Base-by-base conservation (phyloP, 2,113 vertebrate species). In the Forbesichthys papilliferus region DNA sequence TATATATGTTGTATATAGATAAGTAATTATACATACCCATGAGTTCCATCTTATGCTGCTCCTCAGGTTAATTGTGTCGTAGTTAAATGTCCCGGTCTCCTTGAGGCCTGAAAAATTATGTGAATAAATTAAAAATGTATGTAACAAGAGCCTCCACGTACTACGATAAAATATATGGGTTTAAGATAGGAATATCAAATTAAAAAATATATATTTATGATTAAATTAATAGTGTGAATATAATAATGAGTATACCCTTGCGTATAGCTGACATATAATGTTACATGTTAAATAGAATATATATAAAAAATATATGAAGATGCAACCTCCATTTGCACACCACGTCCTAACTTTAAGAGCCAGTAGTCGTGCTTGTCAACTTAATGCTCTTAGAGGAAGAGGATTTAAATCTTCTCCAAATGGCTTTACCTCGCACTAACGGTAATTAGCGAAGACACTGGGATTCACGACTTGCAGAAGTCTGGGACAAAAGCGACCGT, bases 351-450 rank as follows among this genome's bases (percentile, higher is more conserved):
- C 36, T 42, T 42, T 42, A 42, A 42, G 36, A 42, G 36, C 36
- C 36, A 0, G 7, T 42, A 42, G 36, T 42, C 36, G 36, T 42
- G 36, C 36, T 42, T 42, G 36, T 42, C 80, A 71, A 78, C 69
- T 87, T 93, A 92, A 93, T 90, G 87, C 91, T 90, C 92, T 90
- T 92, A 92, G 9, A 83, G 72, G 48, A 27, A 27, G 27, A 36
- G 89, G 88, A 88, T 92, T 91, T 87, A 86, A 82, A 88, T 80
- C 90, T 88, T 68, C 85, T 85, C 80, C 84, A 91, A 89, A 86
- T 81, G 87, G 88, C 83, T 91, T 91, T 91, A 90, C 81, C 84
- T 67, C 71, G 68, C 84, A 75, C 57, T 87, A 85, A 91, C 67
- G 75, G 62, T 92, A 90, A 93, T 93, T 89, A 89, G 77, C 76